Evolutionary conservation across 2,888 invertebrate genomes (phyloP), one percentile per base, ranked within the genome.

Genomic region (Phengaris alcon): DNA sequence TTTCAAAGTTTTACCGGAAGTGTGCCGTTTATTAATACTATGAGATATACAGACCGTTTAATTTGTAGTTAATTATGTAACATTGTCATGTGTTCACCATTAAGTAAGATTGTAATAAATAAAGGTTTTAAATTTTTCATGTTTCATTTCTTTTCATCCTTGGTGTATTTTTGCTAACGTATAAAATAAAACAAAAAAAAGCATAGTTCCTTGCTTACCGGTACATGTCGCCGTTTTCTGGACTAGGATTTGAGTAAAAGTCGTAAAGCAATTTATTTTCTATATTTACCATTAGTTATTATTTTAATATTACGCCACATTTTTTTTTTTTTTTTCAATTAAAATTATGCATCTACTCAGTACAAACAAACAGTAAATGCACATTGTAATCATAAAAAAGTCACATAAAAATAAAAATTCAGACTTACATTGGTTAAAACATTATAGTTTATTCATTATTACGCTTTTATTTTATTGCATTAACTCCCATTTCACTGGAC

Each of bases 31-130:
- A 22, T 22, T 59, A n/a, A 59, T 64, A 64, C 6, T 10, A 64
- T 35, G 10, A 44, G 35, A 44, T 64, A 64, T 64, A 64, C 35
- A 12, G 12, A 64, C 35, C 64, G 13, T 64, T 64, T 13, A 35
- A 64, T 64, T 35, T 44, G 9, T 73, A 46, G 22, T 51, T 55
- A 46, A 55, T 54, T 44, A 68, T 8, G 54, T 22, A 13, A 55
- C 55, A 73, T 55, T 64, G 35, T 64, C 59, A 64, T 64, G 35
- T 64, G 64, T 64, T 64, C 64, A 64, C 64, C 64, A 64, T 64
- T 64, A 64, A 6, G 35, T 64, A 64, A 12, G 64, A 64, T 44
- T 64, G 35, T 64, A 64, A 12, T 64, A 64, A 64, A 64, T 12
- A 35, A 35, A 35, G 35, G 35, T 64, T 64, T 64, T 13, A 13